Conservation (phyloP, 2,113 vertebrate species). For the Pimephales promelas region DNA sequence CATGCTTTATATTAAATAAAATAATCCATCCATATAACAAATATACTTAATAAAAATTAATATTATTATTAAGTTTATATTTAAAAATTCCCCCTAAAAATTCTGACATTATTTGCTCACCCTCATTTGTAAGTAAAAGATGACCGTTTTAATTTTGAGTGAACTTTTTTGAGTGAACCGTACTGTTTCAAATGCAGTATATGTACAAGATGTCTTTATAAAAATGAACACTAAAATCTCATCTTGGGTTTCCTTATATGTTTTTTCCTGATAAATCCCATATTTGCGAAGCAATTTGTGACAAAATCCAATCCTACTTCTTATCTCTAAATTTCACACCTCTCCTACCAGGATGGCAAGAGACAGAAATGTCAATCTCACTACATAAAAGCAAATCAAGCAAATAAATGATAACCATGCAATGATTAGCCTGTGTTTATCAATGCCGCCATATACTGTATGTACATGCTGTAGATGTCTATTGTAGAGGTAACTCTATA, state of each 20-base stretch:
- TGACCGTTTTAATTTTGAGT: neutral
- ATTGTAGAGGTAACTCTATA: neutral
- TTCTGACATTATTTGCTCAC: neutral
- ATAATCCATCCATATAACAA: too few relatives aligned
- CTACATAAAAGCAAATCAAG: neutral
- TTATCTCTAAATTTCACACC: constrained; percentile 21
- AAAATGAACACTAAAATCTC: neutral
- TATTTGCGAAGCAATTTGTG: neutral
- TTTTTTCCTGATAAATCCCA: neutral
- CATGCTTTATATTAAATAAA: too few relatives aligned
- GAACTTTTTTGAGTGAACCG: neutral
- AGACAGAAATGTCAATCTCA: neutral
- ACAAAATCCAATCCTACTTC: neutral
- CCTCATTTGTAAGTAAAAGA: neutral
- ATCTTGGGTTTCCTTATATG: neutral
- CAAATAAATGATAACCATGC: neutral
- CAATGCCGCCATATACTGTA: neutral
- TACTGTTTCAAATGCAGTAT: neutral
- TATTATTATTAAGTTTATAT: neutral
- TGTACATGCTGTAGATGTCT: constrained; percentile 6
- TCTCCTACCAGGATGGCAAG: neutral
- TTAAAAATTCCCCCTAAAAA: neutral
- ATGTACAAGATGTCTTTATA: neutral
- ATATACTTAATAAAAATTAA: too few relatives aligned
- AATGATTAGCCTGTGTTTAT: neutral